These are phyloP conservation scores for Epiperipatus broadwayi DNA, from an alignment of 2,888 invertebrate genomes.

Conservation along the genomic window DNA sequence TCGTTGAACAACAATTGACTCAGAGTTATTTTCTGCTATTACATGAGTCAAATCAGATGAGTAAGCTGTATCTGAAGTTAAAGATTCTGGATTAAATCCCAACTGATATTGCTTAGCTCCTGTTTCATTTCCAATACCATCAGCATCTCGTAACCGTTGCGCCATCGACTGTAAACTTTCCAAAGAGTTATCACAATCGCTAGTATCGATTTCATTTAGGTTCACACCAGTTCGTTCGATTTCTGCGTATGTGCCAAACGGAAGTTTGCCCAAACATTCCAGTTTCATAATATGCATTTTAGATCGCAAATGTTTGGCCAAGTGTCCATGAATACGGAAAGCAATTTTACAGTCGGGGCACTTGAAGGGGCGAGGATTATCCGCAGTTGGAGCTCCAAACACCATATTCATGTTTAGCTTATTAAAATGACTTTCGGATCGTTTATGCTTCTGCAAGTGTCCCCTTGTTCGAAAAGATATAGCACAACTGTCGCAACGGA, in stretches of 20 bases:
- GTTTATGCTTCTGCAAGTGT: slow-evolving; percentile 76
- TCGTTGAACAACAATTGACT: no score
- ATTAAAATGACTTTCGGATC: slow-evolving; percentile 74
- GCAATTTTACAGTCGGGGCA: slow-evolving; percentile 89
- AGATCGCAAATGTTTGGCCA: slow-evolving; percentile 87
- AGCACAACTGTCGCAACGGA: slow-evolving; percentile 72
- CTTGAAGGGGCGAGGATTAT: slow-evolving; percentile 85
- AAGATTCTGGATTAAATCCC: no score
- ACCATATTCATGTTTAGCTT: slow-evolving; percentile 67
- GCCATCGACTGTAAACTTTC: slow-evolving; percentile 68
- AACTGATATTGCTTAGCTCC: no score
- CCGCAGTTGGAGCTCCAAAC: slow-evolving; percentile 53
- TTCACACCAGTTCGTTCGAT: slow-evolving; percentile 73
- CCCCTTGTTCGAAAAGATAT: slow-evolving; percentile 76
- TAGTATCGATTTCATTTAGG: slow-evolving; percentile 82
- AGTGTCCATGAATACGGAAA: slow-evolving; percentile 78
- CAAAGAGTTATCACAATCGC: slow-evolving; percentile 83
- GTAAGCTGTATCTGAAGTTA: no score
- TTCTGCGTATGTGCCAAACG: slow-evolving; percentile 81
- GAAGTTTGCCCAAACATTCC: slow-evolving; percentile 66
- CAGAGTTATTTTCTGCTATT: no score
- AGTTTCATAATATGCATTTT: slow-evolving; percentile 88
- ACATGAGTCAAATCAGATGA: no score
- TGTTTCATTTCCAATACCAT: no score
- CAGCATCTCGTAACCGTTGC: no score